Base-by-base conservation (phyloP, 30 jellyfish, hydroid and myxozoan genomes). In the Aurelia aurita complex sp. Pacific region DNA sequence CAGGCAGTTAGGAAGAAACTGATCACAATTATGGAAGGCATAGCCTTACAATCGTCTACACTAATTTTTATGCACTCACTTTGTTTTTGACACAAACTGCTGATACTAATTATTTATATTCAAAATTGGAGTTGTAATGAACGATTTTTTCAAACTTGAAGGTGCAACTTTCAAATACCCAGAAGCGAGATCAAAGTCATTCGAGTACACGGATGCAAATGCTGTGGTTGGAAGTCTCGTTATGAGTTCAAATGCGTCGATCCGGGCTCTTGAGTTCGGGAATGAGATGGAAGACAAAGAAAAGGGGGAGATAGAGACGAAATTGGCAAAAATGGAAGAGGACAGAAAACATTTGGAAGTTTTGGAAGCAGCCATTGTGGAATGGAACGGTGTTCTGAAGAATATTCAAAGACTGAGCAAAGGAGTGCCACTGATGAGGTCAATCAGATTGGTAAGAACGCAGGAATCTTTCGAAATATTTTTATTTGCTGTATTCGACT, bases 371-470 rank as follows among this genome's bases (percentile, higher is more conserved):
- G 93, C 87, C 16, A 84, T 74, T 11, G n/a, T 10, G 8, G 87
- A 73, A 14, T 84, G 93, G 93, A 51, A 61, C 53, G 82, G 57
- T 2, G 53, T 84, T 55, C 67, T 84, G 23, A 73, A 52, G 17
- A 79, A 59, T 29, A 84, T 84, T 1, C 93, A 84, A 36, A 66
- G 93, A 36, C 67, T 84, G 69, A 84, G 93, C 62, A 84, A 84
- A 33, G 93, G 93, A 7, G 93, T 84, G 66, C 93, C 93, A 0
- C 50, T 84, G 67, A 74, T 84, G 82, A 42, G 93, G 40, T 84
- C 93, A 8, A 74, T 84, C 14, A 73, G 87, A 64, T 38, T 60
- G 93, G 93, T 84, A 54, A 23, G 82, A 40, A 40, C 52, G 52
- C 1, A 40, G 4, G 52, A 40, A 3, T 23, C 4, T 40, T 40